Evolutionary conservation across 1,140 invertebrate genomes (phyloP), one percentile per base, ranked within the genome.

Genomic region (Cyrtorhinus lividipennis): DNA sequence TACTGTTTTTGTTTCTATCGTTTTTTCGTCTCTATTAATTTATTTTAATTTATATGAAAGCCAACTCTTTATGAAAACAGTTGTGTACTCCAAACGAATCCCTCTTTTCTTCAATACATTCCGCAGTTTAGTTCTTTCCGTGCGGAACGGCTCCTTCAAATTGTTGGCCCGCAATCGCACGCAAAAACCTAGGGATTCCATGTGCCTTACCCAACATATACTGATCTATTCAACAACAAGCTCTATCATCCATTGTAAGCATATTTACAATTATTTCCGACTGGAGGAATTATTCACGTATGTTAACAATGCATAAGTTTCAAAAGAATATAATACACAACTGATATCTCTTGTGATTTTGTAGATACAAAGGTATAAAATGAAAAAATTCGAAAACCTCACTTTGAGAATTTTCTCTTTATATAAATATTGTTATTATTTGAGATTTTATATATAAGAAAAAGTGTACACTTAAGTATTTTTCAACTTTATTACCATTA

Each of bases 401-500:
- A 38, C 5, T 5, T 8, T 5, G 30, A 38, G 15, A 38, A 38
- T 48, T 62, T 57, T 38, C 61, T 65, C 64, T 25, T 48, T 65
- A 62, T 62, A 62, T 53, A 53, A 53, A 56, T 65, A 62, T 65
- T 63, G 64, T 65, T 65, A 61, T 65, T 65, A 62, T 63, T 65
- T 65, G 64, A 65, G 64, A 65, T 65, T 65, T 65, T 65, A 62
- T 65, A 62, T 59, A n/a, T 60, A 65, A 59, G 60, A 58, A 45
- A 30, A 27, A n/a, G 44, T 56, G n/a, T 61, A 46, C 56, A 62
- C 61, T 65, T 65, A 65, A 65, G 64, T 65, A 63, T 65, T 62
- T 64, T 65, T 65, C n/a, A n/a, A n/a, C n/a, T n/a, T n/a, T 61
- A 65, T 65, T 65, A 65, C 64, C 64, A 65, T 24, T 48, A 65